Evolutionary conservation across 1,140 invertebrate species (phyloP).

Genomic region (Laupala kohalensis): DNA sequence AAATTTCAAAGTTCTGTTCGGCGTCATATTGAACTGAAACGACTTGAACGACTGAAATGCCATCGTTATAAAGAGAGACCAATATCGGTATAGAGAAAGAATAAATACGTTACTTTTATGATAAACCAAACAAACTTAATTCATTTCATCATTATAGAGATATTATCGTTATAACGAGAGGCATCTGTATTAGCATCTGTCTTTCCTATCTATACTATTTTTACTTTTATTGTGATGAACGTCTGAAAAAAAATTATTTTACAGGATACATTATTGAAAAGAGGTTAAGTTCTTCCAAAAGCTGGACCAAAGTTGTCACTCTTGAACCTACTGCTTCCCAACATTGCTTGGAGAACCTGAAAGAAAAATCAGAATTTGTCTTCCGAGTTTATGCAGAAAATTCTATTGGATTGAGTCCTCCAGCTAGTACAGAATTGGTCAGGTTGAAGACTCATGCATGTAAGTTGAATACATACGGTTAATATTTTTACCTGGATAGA

Average conservation of each 20-base stretch:
- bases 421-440: conserved; percentile 63
- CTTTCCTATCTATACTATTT: no score
- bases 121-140: background rate
- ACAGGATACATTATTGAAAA: conserved; percentile 87
- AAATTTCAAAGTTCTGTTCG: no score
- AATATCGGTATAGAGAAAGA: no score
- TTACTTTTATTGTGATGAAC: no score
- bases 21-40: no score
- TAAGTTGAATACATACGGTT: conserved; percentile 39
- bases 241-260: no score
- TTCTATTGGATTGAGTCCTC: conserved; percentile 66
- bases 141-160: no score
- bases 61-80: no score
- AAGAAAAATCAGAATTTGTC: conserved; percentile 75
- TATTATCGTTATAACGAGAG: no score
- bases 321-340: conserved; percentile 60
- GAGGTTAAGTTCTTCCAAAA: conserved; percentile 51
- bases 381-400: conserved; percentile 91
- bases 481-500: background rate
- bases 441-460: conserved; percentile 87
- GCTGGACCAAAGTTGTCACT: conserved; percentile 83
- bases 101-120: no score
- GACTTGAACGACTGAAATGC: no score
- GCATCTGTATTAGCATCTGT: no score
- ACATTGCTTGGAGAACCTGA: conserved; percentile 74